phyloP scores from a whole-genome alignment of 2,888 invertebrate genomes.

The Pandemis cinnamomeana region DNA sequence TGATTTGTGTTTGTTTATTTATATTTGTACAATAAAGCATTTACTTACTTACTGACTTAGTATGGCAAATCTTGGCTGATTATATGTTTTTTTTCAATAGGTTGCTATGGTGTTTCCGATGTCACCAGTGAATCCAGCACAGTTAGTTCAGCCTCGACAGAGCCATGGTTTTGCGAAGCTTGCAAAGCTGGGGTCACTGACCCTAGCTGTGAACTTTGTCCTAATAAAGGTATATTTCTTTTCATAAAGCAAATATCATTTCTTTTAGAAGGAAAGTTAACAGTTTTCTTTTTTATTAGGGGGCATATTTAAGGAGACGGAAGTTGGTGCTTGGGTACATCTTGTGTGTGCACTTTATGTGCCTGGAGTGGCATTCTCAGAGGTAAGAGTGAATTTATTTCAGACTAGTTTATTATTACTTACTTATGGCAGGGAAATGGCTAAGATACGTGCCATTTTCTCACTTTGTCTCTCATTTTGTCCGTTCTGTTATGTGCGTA shows the following conservation, averaged over 20 bases:
- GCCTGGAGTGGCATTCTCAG: conserved; percentile 98
- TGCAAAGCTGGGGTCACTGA: conserved; percentile 95
- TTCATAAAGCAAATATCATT: neutral
- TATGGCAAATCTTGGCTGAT: neutral
- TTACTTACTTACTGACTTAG: too few species aligned
- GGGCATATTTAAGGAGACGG: conserved; percentile 98
- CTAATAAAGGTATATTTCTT: conserved; percentile 87
- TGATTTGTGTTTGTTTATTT: too few species aligned
- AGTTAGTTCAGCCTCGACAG: conserved; percentile 97
- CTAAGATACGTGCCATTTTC: too few species aligned
- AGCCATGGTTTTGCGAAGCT: conserved; percentile 99
- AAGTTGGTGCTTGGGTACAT: conserved; percentile 99
- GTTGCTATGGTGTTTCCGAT: conserved; percentile 97
- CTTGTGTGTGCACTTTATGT: conserved; percentile 98
- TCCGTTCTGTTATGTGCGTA: too few species aligned
- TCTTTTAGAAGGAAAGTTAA: neutral
- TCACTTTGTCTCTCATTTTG: too few species aligned
- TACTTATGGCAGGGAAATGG: too few species aligned
- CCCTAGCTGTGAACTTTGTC: conserved; percentile 98
- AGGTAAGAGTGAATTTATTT: conserved; percentile 80
- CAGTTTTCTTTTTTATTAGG: conserved; percentile 69
- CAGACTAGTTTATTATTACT: neutral
- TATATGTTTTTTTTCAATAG: conserved; percentile 61
- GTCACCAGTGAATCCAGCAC: conserved; percentile 96
- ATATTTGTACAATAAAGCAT: too few species aligned